Evolutionary conservation across 2,888 invertebrate genomes (phyloP).

Genomic region (Tenthredo livida): DNA sequence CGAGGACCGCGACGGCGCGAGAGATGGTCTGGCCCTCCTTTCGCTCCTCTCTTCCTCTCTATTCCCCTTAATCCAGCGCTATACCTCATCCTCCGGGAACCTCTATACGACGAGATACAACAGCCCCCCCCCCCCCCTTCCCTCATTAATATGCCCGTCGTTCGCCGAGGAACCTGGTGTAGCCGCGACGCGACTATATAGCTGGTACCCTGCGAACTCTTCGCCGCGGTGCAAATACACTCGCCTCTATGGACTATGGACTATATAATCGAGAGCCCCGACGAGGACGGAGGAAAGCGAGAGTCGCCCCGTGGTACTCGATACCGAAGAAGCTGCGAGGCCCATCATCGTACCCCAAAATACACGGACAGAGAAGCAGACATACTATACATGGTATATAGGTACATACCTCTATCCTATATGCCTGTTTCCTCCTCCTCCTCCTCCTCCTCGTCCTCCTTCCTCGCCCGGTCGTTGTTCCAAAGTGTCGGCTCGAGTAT

Average conservation of each 20-base stretch:
- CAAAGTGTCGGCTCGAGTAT: conserved; percentile 11
- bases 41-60: conserved; percentile 5
- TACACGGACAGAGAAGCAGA: not conserved
- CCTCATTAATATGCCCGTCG: conserved; percentile 39
- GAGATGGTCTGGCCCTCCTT: conserved; percentile 29
- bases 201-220: not conserved
- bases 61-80: not conserved
- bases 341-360: not conserved
- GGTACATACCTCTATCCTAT: not conserved
- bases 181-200: not conserved
- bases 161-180: no score
- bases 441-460: no score
- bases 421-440: not conserved
- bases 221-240: conserved; percentile 26
- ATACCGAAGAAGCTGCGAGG: not conserved
- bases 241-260: not conserved
- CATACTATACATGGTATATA: not conserved
- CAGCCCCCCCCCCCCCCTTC: not conserved
- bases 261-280: conserved; percentile 4
- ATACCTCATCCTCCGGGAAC: not conserved
- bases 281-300: not conserved
- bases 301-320: not conserved
- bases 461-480: not conserved
- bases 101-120: not conserved
- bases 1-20: conserved; percentile 48